Base-by-base conservation (phyloP, 2,888 invertebrate species). In the Teleogryllus oceanicus region DNA sequence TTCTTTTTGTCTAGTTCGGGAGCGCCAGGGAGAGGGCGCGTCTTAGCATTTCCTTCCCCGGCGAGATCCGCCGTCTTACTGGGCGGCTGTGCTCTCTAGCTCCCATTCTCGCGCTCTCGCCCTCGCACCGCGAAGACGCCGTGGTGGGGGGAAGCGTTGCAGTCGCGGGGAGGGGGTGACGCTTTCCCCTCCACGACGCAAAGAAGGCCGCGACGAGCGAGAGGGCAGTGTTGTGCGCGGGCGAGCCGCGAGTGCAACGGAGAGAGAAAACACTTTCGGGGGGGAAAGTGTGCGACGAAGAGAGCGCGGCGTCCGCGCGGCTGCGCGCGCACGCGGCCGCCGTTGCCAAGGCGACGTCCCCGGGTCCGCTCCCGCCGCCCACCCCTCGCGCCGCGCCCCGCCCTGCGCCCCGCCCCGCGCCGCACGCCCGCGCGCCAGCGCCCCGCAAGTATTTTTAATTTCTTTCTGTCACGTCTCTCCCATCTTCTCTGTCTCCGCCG, bases 381-480 rank as follows among this genome's bases (percentile, higher is more conserved):
- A 0, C 62, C 62, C 62, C 5, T 16, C 62, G 62, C 62, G 62
- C 18, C 3, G 21, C 21, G 21, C 21, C 21, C 21, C 21, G 21
- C 21, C 21, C 21, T 2, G 12, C 62, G 62, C 62, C 62, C 5
- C 16, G 62, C 62, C 16, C 13, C 62, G 62, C 62, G 13, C 62
- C 62, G 16, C 16, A 62, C 62, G 12, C 13, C 62, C 62, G 16
- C 62, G 13, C 62, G 62, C 62, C 62, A 13, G 62, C 13, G 16
- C n/a, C 62, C 16, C 62, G 62, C n/a, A 62, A 62, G 62, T 62
- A 62, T 62, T 62, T 62, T 62, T 62, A 62, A 62, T 62, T 62
- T 62, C 62, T 62, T 62, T 62, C 62, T 62, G 62, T 62, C 62
- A 62, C n/a, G 62, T 62, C 62, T 62, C 62, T 62, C 62, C 62